Conservation (phyloP, 2,888 invertebrate genomes). For the Malthinus flaveolus region DNA sequence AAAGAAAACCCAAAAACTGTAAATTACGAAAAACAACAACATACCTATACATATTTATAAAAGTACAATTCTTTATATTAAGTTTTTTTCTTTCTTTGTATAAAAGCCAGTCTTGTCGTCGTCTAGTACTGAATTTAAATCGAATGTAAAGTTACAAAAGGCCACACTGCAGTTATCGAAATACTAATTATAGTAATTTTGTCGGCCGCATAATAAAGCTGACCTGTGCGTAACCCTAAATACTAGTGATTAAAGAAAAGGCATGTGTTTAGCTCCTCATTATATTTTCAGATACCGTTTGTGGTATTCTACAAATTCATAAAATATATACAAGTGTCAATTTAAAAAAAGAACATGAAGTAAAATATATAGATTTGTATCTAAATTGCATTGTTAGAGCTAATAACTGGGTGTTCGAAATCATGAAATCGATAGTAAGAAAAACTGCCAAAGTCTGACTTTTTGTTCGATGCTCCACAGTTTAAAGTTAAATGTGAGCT, state of each 20-base stretch:
- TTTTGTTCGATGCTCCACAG: no score
- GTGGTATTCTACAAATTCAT: conserved; percentile 9
- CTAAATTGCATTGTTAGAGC: not conserved
- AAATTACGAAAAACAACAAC: no score
- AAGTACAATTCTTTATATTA: no score
- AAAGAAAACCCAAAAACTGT: no score
- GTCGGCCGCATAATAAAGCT: conserved; percentile 34
- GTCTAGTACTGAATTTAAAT: conserved; percentile 15
- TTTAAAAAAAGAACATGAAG: not conserved
- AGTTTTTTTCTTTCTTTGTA: no score
- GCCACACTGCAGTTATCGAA: conserved; percentile 29
- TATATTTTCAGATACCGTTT: conserved; percentile 17
- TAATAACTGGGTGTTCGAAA: not conserved
- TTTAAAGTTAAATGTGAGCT: no score
- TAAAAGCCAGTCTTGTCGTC: no score
- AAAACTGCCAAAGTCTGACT: not conserved
- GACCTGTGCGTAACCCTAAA: conserved; percentile 36
- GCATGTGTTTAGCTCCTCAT: conserved; percentile 29
- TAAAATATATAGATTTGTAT: not conserved
- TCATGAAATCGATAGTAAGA: not conserved
- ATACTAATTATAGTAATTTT: conserved; percentile 39
- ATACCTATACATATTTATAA: no score
- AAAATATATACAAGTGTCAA: conserved; percentile 8
- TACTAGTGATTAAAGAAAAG: conserved; percentile 34
- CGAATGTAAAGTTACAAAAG: conserved; percentile 10